Base-by-base conservation (phyloP, 2,888 invertebrate genomes). In the Andrena hattorfiana region DNA sequence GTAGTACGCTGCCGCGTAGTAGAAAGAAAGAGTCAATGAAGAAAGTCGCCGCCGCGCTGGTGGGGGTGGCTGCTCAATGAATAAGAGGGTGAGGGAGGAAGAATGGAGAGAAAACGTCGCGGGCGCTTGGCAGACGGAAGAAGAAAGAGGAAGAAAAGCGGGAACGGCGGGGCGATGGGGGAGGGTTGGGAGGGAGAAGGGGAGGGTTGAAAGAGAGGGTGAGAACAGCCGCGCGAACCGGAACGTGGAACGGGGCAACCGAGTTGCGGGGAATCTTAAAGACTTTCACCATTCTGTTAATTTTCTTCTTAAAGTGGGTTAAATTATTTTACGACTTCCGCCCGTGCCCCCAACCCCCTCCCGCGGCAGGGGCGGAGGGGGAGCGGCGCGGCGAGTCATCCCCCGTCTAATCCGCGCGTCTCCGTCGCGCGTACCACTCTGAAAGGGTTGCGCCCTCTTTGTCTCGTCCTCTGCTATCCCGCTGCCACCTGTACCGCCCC, bases 21-120 rank as follows among this genome's bases (percentile, higher is more conserved):
- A 90, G 92, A 93, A 94, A 94, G 94, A 94, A 94, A 94, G 94
- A 93, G 93, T 94, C 94, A 94, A 94, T 94, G 94, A 93, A 94
- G 94, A 94, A 94, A 93, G 92, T 92, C 87, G 56, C 89, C 87
- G 88, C 85, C 83, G 84, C 88, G 87, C 49, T 85, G 84, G 85
- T 87, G 86, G 85, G 86, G 81, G 85, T 79, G 80, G 85, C 82
- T 92, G 90, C 93, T 94, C 93, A 94, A 94, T 94, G 94, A 94
- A 93, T 93, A 92, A 92, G 91, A 90, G 92, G 79, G 86, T 67
- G 86, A 89, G 85, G 87, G 87, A 81, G 80, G 83, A 75, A 88
- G 76, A 83, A 87, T 30, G 83, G 80, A 71, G 79, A 51, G 56
- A 80, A 77, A 80, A 69, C 77, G 82, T 59, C 56, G 81, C 64